Evolutionary conservation across 2,797 vertebrate species (phyloP).

Genomic region (Taeniopygia guttata): DNA sequence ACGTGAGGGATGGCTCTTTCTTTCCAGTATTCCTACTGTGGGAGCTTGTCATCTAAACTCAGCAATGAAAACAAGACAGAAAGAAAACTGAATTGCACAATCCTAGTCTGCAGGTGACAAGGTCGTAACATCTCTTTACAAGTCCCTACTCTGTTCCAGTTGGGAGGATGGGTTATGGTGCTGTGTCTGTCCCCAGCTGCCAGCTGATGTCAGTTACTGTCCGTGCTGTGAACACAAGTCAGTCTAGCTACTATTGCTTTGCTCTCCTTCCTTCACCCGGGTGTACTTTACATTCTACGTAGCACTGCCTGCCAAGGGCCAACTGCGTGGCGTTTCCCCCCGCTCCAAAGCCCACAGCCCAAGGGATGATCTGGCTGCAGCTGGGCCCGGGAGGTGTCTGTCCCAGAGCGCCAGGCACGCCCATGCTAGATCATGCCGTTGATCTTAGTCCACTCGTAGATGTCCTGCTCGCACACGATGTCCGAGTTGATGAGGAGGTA

Average conservation of each 20-base stretch:
- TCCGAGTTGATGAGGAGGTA: conserved; percentile 99
- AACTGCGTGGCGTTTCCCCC: background rate
- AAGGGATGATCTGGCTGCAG: conserved; percentile 27
- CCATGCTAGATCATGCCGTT: conserved; percentile 84
- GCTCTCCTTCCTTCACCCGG: background rate
- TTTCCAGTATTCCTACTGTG: background rate
- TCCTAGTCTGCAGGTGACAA: conserved; percentile 54
- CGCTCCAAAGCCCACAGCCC: conserved; percentile 32
- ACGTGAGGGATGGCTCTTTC: background rate
- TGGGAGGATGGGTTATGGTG: background rate
- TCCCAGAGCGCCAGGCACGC: background rate
- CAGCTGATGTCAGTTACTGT: conserved; percentile 51
- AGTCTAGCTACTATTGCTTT: conserved; percentile 30
- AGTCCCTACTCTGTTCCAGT: conserved; percentile 6
- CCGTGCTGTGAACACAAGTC: background rate
- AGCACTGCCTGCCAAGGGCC: conserved; percentile 30
- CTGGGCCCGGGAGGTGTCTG: background rate
- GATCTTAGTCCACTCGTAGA: conserved; percentile 98
- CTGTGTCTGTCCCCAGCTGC: background rate
- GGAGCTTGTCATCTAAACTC: conserved; percentile 20
- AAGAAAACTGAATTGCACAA: conserved; percentile 47
- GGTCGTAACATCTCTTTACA: background rate
- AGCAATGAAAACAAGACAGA: background rate
- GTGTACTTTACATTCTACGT: conserved; percentile 27
- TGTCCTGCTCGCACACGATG: conserved; percentile 99